These are phyloP conservation scores for Drosophila paulistorum DNA, from an alignment of 1,140 invertebrate genomes.

Conservation along the genomic window DNA sequence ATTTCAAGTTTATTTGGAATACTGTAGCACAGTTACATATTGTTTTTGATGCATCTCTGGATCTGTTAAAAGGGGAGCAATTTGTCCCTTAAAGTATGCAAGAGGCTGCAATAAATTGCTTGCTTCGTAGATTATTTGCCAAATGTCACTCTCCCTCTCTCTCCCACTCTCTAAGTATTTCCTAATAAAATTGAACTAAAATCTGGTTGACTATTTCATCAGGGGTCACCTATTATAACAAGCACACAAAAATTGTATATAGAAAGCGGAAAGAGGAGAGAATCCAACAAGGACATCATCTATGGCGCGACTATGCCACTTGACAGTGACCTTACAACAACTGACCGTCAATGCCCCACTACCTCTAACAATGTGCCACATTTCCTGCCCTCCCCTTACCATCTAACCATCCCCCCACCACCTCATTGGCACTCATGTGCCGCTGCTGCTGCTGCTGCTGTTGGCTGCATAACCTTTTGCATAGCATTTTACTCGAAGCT, in stretches of 20 bases:
- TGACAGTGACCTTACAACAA: conserved; percentile 25
- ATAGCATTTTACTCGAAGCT: conserved; percentile 36
- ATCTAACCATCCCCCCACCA: neutral
- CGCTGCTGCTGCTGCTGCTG: conserved; percentile 9
- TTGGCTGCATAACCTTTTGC: conserved; percentile 34
- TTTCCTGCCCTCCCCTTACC: neutral
- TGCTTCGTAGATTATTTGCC: too few relatives aligned
- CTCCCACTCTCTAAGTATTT: neutral
- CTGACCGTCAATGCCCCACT: conserved; percentile 3
- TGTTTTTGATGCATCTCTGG: too few relatives aligned
- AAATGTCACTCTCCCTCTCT: too few relatives aligned
- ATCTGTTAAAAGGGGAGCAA: too few relatives aligned
- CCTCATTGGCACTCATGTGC: neutral
- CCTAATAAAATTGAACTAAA: neutral
- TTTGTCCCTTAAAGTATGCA: too few relatives aligned
- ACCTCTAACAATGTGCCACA: neutral
- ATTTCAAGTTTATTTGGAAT: too few relatives aligned
- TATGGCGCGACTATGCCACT: conserved; percentile 17
- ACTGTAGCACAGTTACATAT: too few relatives aligned
- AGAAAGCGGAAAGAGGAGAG: neutral
- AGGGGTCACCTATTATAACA: neutral
- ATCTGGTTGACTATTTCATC: neutral
- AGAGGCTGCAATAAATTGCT: too few relatives aligned
- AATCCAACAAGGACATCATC: conserved; percentile 18
- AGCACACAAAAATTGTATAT: neutral